Conservation (phyloP, 2,113 vertebrate genomes). For the Picathartes gymnocephalus region DNA sequence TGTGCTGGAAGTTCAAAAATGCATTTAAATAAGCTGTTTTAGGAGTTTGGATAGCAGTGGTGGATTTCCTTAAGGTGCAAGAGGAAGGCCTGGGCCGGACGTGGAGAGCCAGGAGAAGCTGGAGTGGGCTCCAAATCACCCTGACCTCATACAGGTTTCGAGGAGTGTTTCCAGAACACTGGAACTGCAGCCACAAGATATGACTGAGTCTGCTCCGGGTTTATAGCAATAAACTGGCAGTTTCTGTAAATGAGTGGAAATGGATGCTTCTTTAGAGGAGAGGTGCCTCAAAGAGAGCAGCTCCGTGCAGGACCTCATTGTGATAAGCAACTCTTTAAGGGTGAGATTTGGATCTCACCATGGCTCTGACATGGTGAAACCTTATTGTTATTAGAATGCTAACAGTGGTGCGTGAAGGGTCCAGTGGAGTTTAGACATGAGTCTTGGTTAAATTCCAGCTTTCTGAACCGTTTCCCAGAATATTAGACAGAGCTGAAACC, state of each 20-base stretch:
- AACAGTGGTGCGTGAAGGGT: neutral
- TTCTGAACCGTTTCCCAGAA: neutral
- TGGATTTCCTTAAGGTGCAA: neutral
- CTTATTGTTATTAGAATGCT: neutral
- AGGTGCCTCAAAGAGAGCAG: accelerated
- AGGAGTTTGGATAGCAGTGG: neutral
- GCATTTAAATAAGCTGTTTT: neutral
- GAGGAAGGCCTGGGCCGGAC: neutral
- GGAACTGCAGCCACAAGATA: neutral
- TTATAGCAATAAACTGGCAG: neutral
- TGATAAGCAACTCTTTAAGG: neutral
- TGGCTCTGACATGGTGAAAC: neutral
- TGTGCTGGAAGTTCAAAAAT: neutral
- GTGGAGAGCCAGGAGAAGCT: neutral
- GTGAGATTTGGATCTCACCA: neutral
- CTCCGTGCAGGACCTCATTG: accelerated
- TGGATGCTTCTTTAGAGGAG: neutral
- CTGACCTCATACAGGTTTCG: neutral
- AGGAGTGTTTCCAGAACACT: neutral
- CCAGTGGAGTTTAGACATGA: neutral
- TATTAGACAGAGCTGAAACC: neutral
- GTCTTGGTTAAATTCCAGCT: neutral
- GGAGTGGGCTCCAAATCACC: neutral
- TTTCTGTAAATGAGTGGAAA: neutral
- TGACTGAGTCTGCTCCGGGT: neutral